phyloP scores from a whole-genome alignment of 2,113 vertebrate genomes.

The Eretmochelys imbricata region DNA sequence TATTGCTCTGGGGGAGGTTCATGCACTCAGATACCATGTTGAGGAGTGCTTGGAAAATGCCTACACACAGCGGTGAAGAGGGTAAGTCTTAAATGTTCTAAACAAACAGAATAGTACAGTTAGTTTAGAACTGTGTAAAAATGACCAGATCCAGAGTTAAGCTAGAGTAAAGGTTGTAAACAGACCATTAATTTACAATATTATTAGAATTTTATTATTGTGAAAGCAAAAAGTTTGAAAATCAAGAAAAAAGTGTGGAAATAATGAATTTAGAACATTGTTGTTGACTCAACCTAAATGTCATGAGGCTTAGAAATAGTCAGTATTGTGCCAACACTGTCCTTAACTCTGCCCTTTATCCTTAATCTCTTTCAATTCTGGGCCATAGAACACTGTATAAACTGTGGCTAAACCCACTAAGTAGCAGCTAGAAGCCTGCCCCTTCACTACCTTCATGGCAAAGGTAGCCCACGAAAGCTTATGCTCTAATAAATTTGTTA shows the following conservation, averaged over 20 bases:
- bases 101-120: not conserved
- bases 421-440: not conserved
- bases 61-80: conserved; percentile 6
- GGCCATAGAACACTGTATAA: not conserved
- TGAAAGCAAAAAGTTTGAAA: not conserved
- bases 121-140: not conserved
- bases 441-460: not conserved
- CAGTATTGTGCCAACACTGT: not conserved
- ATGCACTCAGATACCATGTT: not conserved
- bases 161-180: not conserved
- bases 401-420: not conserved
- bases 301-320: not conserved
- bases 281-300: fast-evolving
- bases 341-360: not conserved
- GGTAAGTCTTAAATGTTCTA: not conserved
- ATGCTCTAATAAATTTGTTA: too few species aligned
- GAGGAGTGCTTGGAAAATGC: conserved; percentile 22
- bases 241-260: not conserved
- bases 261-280: not conserved
- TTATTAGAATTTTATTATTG: not conserved
- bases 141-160: not conserved
- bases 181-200: not conserved
- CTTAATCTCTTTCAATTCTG: not conserved
- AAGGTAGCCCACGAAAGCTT: too few species aligned
- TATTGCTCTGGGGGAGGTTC: conserved; percentile 36